Percentiles rank a stretch among this genome's conserved stretches.
phyloP scores from a whole-genome alignment of 2,797 vertebrate genomes.

The Malurus splendens region DNA sequence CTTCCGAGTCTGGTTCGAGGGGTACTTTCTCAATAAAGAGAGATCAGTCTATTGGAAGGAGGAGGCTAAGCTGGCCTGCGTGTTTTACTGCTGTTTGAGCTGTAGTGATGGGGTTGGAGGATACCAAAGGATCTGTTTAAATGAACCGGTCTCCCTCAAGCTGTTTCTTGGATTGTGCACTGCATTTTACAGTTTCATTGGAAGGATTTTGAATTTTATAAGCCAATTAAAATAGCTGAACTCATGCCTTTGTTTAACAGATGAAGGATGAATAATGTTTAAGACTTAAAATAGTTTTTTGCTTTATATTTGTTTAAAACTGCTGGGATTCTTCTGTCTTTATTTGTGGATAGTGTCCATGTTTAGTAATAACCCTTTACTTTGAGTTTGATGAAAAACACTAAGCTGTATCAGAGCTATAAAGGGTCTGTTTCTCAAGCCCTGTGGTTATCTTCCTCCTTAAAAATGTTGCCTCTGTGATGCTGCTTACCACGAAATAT shows the following conservation, averaged over 20 bases:
- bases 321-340: background rate
- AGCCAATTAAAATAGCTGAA: slow-evolving; percentile 35
- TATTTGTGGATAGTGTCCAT: background rate
- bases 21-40: background rate
- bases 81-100: background rate
- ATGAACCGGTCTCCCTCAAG: background rate
- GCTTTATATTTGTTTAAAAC: background rate
- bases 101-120: background rate
- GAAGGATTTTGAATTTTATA: background rate
- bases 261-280: background rate
- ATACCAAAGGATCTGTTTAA: background rate
- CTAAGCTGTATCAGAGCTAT: background rate
- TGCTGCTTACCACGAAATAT: background rate
- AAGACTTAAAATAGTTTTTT: background rate
- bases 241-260: background rate
- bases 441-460: background rate
- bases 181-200: background rate
- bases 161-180: background rate
- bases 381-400: background rate
- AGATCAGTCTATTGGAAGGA: background rate
- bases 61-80: background rate
- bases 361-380: background rate
- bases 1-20: accelerated
- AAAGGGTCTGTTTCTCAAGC: background rate
- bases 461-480: background rate